Conservation (phyloP, 2,113 vertebrate species). For the Mormoops blainvillei region DNA sequence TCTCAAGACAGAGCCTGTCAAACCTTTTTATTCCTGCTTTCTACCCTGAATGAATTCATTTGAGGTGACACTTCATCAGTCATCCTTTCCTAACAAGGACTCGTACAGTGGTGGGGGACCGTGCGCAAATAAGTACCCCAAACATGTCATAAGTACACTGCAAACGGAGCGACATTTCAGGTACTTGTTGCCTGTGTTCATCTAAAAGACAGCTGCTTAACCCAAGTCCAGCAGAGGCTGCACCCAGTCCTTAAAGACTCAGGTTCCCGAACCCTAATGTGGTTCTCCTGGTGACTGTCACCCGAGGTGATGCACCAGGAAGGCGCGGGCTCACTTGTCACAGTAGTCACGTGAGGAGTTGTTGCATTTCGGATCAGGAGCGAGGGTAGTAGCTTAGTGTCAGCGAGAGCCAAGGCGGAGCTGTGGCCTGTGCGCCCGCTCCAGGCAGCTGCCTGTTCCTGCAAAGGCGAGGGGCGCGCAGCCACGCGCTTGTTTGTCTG, state of each 20-base stretch:
- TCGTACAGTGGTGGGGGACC: too few relatives aligned
- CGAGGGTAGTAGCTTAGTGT: background rate
- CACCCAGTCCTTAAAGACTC: background rate
- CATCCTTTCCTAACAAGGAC: background rate
- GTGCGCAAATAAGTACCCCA: rapidly evolving
- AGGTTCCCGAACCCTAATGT: background rate
- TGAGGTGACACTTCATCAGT: background rate
- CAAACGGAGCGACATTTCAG: background rate
- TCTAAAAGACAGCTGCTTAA: background rate
- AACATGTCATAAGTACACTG: rapidly evolving
- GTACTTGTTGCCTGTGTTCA: background rate
- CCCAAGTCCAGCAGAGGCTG: background rate
- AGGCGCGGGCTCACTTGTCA: background rate
- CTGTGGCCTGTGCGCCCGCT: background rate
- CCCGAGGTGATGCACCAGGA: background rate
- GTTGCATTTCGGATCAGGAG: background rate
- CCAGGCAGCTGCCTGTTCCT: background rate
- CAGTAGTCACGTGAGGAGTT: background rate
- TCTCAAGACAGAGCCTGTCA: background rate
- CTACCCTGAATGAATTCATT: background rate
- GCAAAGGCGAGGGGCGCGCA: background rate
- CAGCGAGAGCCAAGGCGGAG: background rate
- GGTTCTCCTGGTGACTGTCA: background rate
- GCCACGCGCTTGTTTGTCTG: background rate
- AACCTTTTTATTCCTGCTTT: background rate